Evolutionary conservation across 2,888 invertebrate genomes (phyloP).

Genomic region (Octodonta nipae): DNA sequence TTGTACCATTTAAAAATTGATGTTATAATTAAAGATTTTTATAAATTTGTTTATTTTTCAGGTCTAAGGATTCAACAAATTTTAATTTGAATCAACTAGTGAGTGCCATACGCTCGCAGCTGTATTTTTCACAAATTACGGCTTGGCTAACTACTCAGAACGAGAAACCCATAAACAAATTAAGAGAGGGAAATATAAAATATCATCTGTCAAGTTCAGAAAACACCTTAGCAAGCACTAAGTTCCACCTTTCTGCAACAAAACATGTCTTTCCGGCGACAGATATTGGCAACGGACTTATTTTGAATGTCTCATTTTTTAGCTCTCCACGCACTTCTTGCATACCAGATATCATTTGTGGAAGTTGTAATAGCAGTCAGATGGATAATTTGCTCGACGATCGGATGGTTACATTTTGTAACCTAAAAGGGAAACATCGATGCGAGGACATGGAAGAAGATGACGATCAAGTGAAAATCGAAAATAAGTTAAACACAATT

Average conservation of each 20-base stretch:
- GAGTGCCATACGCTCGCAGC: conserved; percentile 84
- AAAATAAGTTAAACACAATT: conserved; percentile 12
- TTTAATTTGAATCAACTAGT: conserved; percentile 61
- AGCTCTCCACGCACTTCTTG: conserved; percentile 61
- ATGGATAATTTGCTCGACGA: conserved; percentile 45
- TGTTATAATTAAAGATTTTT: not conserved
- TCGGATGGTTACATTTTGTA: conserved; percentile 51
- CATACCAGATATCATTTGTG: conserved; percentile 50
- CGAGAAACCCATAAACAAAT: conserved; percentile 14
- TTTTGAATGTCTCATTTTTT: conserved; percentile 48
- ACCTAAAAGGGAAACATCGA: conserved; percentile 49
- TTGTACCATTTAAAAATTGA: not conserved
- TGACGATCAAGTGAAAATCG: conserved; percentile 29
- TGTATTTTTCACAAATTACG: conserved; percentile 92
- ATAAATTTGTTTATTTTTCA: conserved; percentile 22
- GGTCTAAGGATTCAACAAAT: conserved; percentile 36
- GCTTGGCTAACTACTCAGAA: conserved; percentile 63
- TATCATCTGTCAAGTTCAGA: conserved; percentile 54
- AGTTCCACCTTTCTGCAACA: conserved; percentile 41
- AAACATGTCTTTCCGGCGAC: conserved; percentile 62
- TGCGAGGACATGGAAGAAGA: conserved; percentile 64
- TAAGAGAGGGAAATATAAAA: conserved; percentile 24
- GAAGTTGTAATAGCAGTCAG: conserved; percentile 29
- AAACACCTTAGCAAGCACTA: conserved; percentile 48
- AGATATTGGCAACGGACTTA: conserved; percentile 48